A percentile compares a stretch with the other conserved stretches of the same genome.
These are phyloP conservation scores for Eupithecia exiguata DNA, from an alignment of 2,888 invertebrate species.

Conservation along the genomic window DNA sequence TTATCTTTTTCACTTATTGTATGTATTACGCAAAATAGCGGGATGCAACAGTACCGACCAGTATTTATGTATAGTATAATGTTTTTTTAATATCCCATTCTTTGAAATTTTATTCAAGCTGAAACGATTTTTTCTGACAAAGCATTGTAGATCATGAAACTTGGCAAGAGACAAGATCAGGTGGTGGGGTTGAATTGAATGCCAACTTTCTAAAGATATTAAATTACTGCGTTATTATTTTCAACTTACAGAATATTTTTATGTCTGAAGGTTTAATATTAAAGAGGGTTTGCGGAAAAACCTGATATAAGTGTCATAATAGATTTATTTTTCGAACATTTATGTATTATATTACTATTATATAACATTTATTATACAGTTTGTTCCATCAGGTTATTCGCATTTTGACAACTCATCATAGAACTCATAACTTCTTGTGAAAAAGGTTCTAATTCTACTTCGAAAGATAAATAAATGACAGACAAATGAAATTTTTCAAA, in stretches of 20 bases:
- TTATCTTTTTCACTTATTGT: no score
- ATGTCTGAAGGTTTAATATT: not conserved
- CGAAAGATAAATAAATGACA: no score
- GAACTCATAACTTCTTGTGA: no score
- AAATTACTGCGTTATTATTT: constrained; percentile 10
- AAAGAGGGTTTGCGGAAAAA: not conserved
- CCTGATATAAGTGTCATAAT: not conserved
- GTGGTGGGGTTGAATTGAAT: constrained; percentile 51
- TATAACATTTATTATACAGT: no score
- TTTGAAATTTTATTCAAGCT: not conserved
- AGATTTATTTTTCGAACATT: no score
- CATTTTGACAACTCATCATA: no score
- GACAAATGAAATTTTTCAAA: no score
- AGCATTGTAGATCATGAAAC: constrained; percentile 52
- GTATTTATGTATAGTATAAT: not conserved
- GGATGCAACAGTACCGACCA: no score
- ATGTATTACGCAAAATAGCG: no score
- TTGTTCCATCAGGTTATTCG: no score
- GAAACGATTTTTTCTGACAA: constrained; percentile 44
- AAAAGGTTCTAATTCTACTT: no score
- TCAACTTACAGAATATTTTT: not conserved
- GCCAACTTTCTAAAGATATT: constrained; percentile 50
- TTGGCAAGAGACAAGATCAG: constrained; percentile 56
- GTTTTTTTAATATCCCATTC: not conserved
- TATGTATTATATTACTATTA: no score